phyloP scores from a whole-genome alignment of 2,113 vertebrate genomes.

The Alces alces region DNA sequence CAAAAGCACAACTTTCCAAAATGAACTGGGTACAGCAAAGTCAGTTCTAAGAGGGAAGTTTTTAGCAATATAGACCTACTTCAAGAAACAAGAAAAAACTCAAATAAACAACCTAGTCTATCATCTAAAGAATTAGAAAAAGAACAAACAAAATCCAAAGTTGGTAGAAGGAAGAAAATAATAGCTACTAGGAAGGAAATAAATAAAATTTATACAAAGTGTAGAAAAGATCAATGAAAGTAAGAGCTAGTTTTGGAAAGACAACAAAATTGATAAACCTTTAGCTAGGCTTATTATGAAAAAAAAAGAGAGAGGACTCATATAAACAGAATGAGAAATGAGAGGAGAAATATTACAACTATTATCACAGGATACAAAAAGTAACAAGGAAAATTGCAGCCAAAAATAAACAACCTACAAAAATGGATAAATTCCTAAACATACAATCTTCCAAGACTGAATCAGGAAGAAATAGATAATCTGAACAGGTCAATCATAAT shows the following conservation, averaged over 20 bases:
- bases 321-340: background rate
- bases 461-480: background rate
- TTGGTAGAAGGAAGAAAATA: background rate
- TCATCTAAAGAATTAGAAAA: background rate
- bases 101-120: background rate
- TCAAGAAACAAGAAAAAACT: background rate
- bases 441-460: background rate
- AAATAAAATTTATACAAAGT: background rate
- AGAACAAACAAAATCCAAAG: background rate
- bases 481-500: background rate
- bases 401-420: background rate
- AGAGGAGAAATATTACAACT: background rate
- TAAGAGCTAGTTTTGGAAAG: background rate
- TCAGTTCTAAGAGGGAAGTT: background rate
- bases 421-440: background rate
- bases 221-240: background rate
- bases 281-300: background rate
- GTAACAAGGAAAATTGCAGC: background rate
- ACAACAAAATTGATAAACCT: background rate
- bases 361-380: background rate
- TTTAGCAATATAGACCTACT: background rate
- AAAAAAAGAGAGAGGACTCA: background rate
- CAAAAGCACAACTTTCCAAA: background rate
- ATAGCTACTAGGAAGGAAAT: background rate
- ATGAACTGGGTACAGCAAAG: background rate